Evolutionary conservation across 2,888 invertebrate genomes (phyloP).

Genomic region (Alviniconcha strummeri): DNA sequence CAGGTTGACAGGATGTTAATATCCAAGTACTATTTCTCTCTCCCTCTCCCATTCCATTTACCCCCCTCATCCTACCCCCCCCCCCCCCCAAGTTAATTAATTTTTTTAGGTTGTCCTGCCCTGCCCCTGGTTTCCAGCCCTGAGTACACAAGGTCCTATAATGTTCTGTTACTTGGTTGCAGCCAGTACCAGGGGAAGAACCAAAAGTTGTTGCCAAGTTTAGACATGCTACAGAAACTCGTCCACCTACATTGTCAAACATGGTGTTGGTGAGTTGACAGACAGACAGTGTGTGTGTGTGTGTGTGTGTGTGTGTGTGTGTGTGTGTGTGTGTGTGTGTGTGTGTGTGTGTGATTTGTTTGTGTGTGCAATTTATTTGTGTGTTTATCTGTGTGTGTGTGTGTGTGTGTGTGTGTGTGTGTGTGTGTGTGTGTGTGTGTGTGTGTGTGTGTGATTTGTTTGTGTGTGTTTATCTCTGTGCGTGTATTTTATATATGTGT

Average conservation of each 20-base stretch:
- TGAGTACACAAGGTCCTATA: no score
- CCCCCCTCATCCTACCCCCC: no score
- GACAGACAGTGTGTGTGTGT: neutral
- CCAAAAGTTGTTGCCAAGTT: constrained; percentile 25
- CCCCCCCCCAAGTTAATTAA: no score
- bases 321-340: neutral
- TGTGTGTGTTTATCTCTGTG: neutral
- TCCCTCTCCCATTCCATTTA: no score
- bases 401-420: constrained; percentile 13
- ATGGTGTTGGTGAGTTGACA: constrained; percentile 1
- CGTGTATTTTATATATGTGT: neutral
- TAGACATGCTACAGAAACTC: neutral
- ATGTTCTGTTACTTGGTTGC: neutral
- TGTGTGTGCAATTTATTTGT: constrained; percentile 2
- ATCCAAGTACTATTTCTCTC: no score
- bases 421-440: constrained; percentile 7
- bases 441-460: neutral
- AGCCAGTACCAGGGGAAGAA: constrained; percentile 39
- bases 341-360: neutral
- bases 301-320: neutral
- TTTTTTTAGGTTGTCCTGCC: no score
- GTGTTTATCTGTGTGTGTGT: neutral
- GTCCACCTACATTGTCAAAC: neutral
- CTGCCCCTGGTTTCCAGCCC: no score
- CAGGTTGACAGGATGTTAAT: no score